Evolutionary conservation across 2,888 invertebrate species (phyloP).

Genomic region (Meandrusa payeni): DNA sequence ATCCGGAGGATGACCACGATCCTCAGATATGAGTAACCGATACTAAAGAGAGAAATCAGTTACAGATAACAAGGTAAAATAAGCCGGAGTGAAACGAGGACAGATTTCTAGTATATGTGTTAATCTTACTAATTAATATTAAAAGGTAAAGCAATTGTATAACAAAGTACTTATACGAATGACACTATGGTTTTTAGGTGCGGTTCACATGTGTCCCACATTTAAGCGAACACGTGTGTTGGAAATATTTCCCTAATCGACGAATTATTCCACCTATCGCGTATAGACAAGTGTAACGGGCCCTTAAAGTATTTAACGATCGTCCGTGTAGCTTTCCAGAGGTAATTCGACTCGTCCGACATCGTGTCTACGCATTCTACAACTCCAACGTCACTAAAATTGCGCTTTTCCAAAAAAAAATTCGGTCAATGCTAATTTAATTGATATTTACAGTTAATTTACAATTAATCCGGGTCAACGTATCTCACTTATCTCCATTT

Average conservation of each 20-base stretch:
- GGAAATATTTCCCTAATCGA: conserved; percentile 31
- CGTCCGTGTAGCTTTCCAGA: conserved; percentile 46
- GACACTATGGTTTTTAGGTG: conserved; percentile 5
- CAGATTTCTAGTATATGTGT: too few species aligned
- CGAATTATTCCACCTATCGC: conserved; percentile 25
- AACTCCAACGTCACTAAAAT: conserved; percentile 42
- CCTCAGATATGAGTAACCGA: too few species aligned
- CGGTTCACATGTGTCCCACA: conserved; percentile 17
- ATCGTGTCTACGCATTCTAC: conserved; percentile 41
- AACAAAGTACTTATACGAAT: too few species aligned
- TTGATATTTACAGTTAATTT: too few species aligned
- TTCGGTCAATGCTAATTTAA: conserved; percentile 23
- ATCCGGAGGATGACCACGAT: too few species aligned
- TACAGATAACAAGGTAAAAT: too few species aligned
- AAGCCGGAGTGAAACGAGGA: too few species aligned
- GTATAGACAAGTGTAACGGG: conserved; percentile 25
- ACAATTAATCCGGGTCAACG: conserved; percentile 29
- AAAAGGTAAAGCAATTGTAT: too few species aligned
- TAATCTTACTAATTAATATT: too few species aligned
- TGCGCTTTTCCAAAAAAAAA: conserved; percentile 29
- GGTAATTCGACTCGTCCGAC: conserved; percentile 34
- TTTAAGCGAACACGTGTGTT: conserved; percentile 15
- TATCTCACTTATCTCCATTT: conserved; percentile 15
- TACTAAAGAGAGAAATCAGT: too few species aligned
- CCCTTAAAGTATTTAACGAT: conserved; percentile 38